phyloP scores from a whole-genome alignment of 2,797 vertebrate genomes.

The Silurus lanzhouensis region DNA sequence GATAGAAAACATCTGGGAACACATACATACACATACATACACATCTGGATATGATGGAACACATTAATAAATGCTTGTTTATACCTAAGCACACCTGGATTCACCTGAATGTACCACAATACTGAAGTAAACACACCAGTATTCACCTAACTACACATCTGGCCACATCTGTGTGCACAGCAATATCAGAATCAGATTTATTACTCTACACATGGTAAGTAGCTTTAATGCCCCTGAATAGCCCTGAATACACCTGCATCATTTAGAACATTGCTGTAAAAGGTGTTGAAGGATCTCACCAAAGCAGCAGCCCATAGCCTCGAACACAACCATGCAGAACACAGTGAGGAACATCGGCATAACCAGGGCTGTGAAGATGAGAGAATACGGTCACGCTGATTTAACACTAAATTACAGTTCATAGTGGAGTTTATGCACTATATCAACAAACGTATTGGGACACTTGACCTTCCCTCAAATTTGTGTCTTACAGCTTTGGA shows the following conservation, averaged over 20 bases:
- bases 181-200: not conserved
- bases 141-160: not conserved
- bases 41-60: not conserved
- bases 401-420: not conserved
- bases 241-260: too few relatives aligned
- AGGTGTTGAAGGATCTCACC: constrained; percentile 56
- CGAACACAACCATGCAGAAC: constrained; percentile 62
- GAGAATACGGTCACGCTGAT: not conserved
- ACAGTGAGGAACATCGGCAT: constrained; percentile 53
- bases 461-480: too few relatives aligned
- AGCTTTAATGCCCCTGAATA: not conserved
- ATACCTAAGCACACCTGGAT: too few relatives aligned
- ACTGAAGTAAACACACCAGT: not conserved
- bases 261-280: not conserved
- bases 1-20: not conserved
- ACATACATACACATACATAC: not conserved
- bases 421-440: not conserved
- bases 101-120: not conserved
- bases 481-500: too few relatives aligned
- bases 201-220: not conserved
- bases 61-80: too few relatives aligned
- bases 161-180: not conserved
- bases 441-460: too few relatives aligned
- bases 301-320: constrained; percentile 56
- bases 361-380: constrained; percentile 58